Percentiles rank a stretch among this genome's conserved stretches.
These are phyloP conservation scores for Agrochola macilenta DNA, from an alignment of 2,888 invertebrate genomes.

Conservation along the genomic window DNA sequence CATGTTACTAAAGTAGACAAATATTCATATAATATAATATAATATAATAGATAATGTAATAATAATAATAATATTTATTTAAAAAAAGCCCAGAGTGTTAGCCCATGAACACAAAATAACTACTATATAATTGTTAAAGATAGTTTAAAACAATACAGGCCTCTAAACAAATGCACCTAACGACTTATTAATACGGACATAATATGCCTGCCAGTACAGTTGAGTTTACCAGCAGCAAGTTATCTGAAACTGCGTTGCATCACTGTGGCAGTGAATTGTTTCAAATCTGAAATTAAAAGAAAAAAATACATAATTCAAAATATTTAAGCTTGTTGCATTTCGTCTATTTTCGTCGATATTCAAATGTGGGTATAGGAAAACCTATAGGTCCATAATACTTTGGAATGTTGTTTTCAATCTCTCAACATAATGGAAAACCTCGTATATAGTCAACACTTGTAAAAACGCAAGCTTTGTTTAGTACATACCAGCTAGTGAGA, in stretches of 20 bases:
- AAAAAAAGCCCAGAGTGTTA: constrained; percentile 48
- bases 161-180: constrained; percentile 86
- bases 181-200: constrained; percentile 81
- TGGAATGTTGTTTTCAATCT: neutral
- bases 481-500: constrained; percentile 91
- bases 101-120: constrained; percentile 59
- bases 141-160: constrained; percentile 68
- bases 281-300: constrained; percentile 85
- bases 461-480: neutral
- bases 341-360: neutral
- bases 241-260: constrained; percentile 82
- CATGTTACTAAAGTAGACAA: constrained; percentile 63
- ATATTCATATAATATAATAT: constrained; percentile 52
- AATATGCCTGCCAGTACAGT: constrained; percentile 86
- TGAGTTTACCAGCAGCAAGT: constrained; percentile 87
- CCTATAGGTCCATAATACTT: neutral
- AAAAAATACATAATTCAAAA: constrained; percentile 33
- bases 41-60: constrained; percentile 54
- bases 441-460: neutral
- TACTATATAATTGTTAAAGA: constrained; percentile 54
- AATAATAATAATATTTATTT: constrained; percentile 57
- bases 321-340: neutral
- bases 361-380: neutral
- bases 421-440: neutral
- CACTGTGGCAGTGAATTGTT: constrained; percentile 78